These are phyloP conservation scores for Parapristionchus giblindavisi DNA, from an alignment of 2,888 invertebrate species.

Conservation along the genomic window DNA sequence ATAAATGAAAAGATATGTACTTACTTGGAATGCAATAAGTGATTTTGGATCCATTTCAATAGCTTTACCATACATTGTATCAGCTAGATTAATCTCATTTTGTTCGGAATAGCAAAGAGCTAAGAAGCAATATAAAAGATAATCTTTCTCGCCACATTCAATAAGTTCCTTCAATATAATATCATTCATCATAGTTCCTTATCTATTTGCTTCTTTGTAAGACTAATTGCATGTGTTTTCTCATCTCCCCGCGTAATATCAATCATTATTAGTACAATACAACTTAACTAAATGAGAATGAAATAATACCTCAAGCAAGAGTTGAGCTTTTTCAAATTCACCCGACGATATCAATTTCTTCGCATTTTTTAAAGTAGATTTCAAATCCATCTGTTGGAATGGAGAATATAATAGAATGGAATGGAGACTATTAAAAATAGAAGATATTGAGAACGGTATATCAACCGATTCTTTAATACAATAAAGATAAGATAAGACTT, in stretches of 20 bases:
- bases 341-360: slow-evolving; percentile 41
- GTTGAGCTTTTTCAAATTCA: slow-evolving; percentile 45
- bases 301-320: slow-evolving; percentile 43
- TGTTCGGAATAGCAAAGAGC: slow-evolving; percentile 48
- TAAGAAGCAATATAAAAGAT: slow-evolving; percentile 43
- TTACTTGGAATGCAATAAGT: slow-evolving; percentile 24
- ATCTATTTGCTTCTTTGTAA: background rate
- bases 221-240: background rate
- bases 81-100: slow-evolving; percentile 36
- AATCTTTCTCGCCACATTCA: slow-evolving; percentile 42
- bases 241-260: background rate
- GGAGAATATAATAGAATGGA: background rate
- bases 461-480: background rate
- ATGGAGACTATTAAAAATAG: background rate
- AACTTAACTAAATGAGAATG: background rate
- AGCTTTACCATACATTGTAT: slow-evolving; percentile 2
- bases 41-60: slow-evolving; percentile 3
- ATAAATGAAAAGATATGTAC: background rate
- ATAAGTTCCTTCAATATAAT: slow-evolving; percentile 41
- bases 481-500: background rate
- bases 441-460: background rate
- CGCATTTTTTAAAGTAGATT: slow-evolving; percentile 47
- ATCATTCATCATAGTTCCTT: background rate
- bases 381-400: slow-evolving; percentile 37
- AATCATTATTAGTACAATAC: background rate